These are phyloP conservation scores for Drosophila navojoa DNA, from an alignment of 1,140 invertebrate species.

Conservation along the genomic window DNA sequence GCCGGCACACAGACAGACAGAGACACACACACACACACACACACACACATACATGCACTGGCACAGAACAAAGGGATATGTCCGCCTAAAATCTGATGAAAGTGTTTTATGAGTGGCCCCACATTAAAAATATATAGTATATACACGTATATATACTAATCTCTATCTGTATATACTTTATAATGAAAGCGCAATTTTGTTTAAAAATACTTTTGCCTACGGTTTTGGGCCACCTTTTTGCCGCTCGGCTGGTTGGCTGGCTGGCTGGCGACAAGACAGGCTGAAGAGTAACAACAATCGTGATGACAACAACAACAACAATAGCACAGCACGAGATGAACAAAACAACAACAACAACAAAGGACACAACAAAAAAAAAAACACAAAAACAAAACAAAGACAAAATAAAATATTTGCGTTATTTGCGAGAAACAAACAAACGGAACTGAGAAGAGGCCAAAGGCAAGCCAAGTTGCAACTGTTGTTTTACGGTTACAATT, in stretches of 20 bases:
- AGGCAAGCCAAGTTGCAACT: slow-evolving; percentile 10
- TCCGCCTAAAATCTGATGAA: not conserved
- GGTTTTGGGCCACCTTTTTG: slow-evolving; percentile 13
- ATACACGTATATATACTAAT: slow-evolving; percentile 1
- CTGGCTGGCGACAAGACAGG: not conserved
- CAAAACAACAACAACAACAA: not conserved
- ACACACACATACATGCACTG: slow-evolving; percentile 3
- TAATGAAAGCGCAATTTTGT: slow-evolving; percentile 3
- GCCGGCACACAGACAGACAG: slow-evolving; percentile 42
- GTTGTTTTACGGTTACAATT: slow-evolving; percentile 22
- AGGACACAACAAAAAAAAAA: not conserved
- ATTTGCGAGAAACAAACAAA: not conserved
- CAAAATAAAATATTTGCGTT: not conserved
- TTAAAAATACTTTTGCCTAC: slow-evolving; percentile 28
- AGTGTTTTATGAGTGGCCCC: slow-evolving; percentile 1
- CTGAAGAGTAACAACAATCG: not conserved
- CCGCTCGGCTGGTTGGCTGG: not conserved
- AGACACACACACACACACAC: slow-evolving; percentile 10
- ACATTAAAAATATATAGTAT: slow-evolving; percentile 10
- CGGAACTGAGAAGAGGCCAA: not conserved
- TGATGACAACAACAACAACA: slow-evolving; percentile 13
- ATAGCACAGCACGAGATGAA: slow-evolving; percentile 1
- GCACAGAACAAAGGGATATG: slow-evolving; percentile 16
- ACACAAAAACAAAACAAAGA: not conserved
- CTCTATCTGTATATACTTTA: not conserved